Percentiles rank a stretch among this genome's conserved stretches.
Evolutionary conservation across 1,140 invertebrate genomes (phyloP).

Genomic region (Tetranychus urticae): DNA sequence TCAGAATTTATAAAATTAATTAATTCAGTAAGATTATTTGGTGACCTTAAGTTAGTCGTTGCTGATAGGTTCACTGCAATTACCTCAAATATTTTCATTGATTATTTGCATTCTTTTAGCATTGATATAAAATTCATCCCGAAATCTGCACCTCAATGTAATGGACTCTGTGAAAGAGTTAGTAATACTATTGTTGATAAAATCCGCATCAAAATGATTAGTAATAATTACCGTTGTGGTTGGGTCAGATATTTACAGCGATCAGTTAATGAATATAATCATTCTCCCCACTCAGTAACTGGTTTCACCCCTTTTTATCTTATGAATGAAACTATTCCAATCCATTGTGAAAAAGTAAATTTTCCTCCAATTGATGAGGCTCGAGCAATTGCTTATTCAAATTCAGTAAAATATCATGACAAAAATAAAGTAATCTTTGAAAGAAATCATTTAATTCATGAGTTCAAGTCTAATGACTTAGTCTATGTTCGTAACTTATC

Average conservation of each 20-base stretch:
- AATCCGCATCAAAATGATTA: conserved; percentile 1
- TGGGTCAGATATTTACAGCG: background rate
- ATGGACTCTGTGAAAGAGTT: conserved; percentile 2
- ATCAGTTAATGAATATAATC: background rate
- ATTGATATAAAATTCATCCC: background rate
- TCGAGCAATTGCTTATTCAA: background rate
- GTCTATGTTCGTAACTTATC: background rate
- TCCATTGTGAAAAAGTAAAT: background rate
- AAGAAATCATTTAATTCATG: background rate
- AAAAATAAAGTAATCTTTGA: background rate
- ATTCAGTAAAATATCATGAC: background rate
- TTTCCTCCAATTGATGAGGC: background rate
- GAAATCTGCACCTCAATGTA: background rate
- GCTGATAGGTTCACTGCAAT: background rate
- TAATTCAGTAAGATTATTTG: background rate
- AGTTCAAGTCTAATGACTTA: background rate
- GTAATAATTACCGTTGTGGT: background rate
- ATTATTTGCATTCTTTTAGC: background rate
- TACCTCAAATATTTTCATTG: background rate
- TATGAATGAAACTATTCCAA: background rate
- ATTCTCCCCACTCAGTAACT: background rate
- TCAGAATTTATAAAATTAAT: background rate
- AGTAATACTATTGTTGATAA: conserved; percentile 2
- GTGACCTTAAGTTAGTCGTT: background rate
- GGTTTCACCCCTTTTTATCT: background rate